Base-by-base conservation (phyloP, 2,113 vertebrate genomes). In the Sylvia atricapilla region DNA sequence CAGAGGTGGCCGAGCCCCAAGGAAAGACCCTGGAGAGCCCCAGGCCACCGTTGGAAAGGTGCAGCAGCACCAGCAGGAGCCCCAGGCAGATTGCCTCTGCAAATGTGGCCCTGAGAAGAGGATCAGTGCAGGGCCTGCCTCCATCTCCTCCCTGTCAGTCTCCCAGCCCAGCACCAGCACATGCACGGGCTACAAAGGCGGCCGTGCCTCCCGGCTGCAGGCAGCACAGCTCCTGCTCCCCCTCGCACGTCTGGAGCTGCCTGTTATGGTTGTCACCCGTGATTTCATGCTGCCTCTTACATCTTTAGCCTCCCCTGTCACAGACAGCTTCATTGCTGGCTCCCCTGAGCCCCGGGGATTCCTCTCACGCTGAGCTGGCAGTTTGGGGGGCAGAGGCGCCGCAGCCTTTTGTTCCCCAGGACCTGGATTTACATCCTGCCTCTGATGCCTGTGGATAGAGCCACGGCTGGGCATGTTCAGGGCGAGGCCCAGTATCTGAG, bases 201-300 rank as follows among this genome's bases (percentile, higher is more conserved):
- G 67, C 41, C 16, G 74, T 60, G 80, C n/a, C 95, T 84, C 95
- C 82, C 4, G 82, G 88, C 49, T 94, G 92, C 90, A 93, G 74
- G 89, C 14, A 53, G 96, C 75, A 15, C 93, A 21, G 73, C n/a
- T 96, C 87, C 97, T 90, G 92, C 96, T 89, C 64, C 96, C 94
- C 70, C 52, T 73, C 88, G 86, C 96, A 75, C 5, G 95, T 86
- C 95, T 95, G 63, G 78, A 96, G 93, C 96, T 93, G 84, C 90
- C 86, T 95, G 97, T 91, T 96, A 97, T 90, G 97, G 97, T 92
- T 98, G 98, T 98, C 98, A 95, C 82, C 27, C 4, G 7, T 74
- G 95, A 98, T 98, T 98, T 98, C 97, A 98, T 89, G 97, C 96
- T 95, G 85, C 89, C 63, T 66, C 95, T 97, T 97, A 97, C 94